These are phyloP conservation scores for Lycorma delicatula DNA, from an alignment of 1,140 invertebrate species.

Conservation along the genomic window DNA sequence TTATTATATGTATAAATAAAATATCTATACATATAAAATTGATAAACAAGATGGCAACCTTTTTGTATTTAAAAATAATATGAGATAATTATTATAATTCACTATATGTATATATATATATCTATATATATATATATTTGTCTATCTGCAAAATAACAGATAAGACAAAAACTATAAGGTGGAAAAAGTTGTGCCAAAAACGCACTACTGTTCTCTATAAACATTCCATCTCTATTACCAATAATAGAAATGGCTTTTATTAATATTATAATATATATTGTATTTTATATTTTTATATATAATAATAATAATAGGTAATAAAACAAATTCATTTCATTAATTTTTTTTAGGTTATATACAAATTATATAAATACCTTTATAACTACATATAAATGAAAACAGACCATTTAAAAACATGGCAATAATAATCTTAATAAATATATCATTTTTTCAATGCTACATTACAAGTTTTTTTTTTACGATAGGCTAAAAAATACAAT, in stretches of 20 bases:
- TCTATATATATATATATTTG: too few species aligned
- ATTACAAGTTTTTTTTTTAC: background rate
- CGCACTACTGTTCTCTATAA: slow-evolving; percentile 15
- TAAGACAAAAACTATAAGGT: background rate
- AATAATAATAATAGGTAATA: background rate
- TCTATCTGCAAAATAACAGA: too few species aligned
- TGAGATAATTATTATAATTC: too few species aligned
- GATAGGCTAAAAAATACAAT: background rate
- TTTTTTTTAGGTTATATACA: too few species aligned
- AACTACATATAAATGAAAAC: background rate
- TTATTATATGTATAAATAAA: too few species aligned
- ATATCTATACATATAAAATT: too few species aligned
- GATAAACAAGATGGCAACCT: too few species aligned
- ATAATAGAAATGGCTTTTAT: slow-evolving; percentile 11
- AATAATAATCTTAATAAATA: too few species aligned
- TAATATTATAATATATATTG: slow-evolving; percentile 6
- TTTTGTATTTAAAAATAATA: too few species aligned
- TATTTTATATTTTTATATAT: slow-evolving; percentile 3
- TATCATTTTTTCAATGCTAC: background rate
- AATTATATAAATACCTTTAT: too few species aligned
- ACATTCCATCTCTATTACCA: slow-evolving; percentile 14
- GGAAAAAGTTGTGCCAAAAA: slow-evolving; percentile 14
- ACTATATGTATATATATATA: too few species aligned
- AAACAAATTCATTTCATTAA: background rate
- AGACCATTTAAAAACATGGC: slow-evolving; percentile 5